A percentile compares a stretch with the other conserved stretches of the same genome.
phyloP scores from a whole-genome alignment of 2,113 vertebrate genomes.

The Fukomys damarensis region DNA sequence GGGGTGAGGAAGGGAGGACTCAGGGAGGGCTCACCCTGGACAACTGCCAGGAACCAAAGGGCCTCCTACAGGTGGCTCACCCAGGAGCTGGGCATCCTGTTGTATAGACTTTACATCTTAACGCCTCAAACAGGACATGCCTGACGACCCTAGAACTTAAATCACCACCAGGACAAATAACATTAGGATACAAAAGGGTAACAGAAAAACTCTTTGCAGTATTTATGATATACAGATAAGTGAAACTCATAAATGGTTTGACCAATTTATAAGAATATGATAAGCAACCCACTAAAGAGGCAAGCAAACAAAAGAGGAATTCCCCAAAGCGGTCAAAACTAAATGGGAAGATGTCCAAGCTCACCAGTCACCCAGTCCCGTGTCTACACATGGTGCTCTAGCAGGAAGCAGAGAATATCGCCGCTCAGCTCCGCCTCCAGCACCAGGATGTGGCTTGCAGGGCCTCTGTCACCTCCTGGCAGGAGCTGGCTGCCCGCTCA shows the following conservation, averaged over 20 bases:
- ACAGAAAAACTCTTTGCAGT: too few species aligned
- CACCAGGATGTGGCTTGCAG: too few species aligned
- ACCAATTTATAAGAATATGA: too few species aligned
- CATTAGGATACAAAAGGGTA: neutral
- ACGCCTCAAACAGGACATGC: neutral
- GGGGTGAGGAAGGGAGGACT: neutral
- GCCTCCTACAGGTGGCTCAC: neutral
- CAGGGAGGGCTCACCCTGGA: neutral
- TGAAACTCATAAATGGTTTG: neutral
- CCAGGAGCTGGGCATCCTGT: accelerated
- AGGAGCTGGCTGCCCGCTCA: neutral
- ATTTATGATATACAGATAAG: neutral
- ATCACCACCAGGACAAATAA: neutral
- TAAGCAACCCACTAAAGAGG: too few species aligned
- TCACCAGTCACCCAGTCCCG: neutral
- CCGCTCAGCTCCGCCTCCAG: neutral
- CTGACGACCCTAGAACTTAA: neutral
- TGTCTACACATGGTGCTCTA: accelerated
- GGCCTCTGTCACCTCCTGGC: neutral
- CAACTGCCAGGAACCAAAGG: neutral
- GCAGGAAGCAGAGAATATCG: neutral
- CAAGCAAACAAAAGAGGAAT: neutral
- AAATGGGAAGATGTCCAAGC: accelerated
- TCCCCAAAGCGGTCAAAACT: neutral
- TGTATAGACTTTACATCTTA: neutral